Evolutionary conservation across 2,797 vertebrate species (phyloP).

Genomic region (Sebastes taczanowskii): DNA sequence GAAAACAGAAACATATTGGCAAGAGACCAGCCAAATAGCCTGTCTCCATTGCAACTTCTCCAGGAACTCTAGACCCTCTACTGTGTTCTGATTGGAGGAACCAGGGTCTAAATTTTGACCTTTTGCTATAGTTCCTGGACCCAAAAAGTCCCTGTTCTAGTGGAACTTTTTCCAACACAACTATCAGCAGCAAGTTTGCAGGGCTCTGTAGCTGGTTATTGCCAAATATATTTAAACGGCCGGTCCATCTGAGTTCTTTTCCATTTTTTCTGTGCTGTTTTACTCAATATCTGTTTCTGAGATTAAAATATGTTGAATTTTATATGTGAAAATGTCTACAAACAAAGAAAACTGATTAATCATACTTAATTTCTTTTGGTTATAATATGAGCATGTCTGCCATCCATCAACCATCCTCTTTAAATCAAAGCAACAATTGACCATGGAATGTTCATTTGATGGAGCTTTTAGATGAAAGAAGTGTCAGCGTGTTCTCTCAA

Average conservation of each 20-base stretch:
- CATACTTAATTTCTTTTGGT: background rate
- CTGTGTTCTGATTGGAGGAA: background rate
- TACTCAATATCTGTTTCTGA: background rate
- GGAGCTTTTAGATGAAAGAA: slow-evolving; percentile 47
- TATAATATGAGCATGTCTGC: background rate
- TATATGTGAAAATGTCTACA: background rate
- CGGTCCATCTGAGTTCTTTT: fast-evolving
- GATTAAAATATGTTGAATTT: background rate
- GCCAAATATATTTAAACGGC: background rate
- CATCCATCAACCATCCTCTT: background rate
- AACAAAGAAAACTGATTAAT: background rate
- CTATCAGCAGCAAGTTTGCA: background rate
- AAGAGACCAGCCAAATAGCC: background rate
- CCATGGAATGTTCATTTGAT: slow-evolving; percentile 41
- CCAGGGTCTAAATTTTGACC: background rate
- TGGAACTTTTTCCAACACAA: background rate
- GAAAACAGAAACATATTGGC: background rate
- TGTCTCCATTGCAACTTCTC: background rate
- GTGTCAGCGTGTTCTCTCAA: slow-evolving; percentile 9
- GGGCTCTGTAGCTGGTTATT: background rate
- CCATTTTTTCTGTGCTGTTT: background rate
- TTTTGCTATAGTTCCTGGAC: background rate
- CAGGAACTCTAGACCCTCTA: background rate
- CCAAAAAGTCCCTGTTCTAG: background rate
- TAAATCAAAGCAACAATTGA: slow-evolving; percentile 5